These are phyloP conservation scores for Astyanax mexicanus DNA, from an alignment of 2,797 vertebrate species.

Conservation along the genomic window DNA sequence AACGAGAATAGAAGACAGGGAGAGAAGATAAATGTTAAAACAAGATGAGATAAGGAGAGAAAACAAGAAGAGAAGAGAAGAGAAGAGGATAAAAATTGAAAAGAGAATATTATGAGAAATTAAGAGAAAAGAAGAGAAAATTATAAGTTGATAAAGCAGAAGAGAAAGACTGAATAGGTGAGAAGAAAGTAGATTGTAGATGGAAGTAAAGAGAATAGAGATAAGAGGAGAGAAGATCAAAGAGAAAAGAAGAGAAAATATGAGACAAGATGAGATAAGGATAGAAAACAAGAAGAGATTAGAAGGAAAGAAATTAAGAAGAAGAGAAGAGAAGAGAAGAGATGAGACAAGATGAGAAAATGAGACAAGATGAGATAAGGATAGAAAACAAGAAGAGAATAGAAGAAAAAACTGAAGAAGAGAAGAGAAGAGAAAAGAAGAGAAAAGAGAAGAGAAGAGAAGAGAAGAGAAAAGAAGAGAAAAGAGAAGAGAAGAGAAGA, in stretches of 20 bases:
- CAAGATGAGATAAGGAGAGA: not conserved
- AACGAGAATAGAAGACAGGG: not conserved
- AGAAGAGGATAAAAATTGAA: not conserved
- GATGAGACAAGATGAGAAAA: not conserved
- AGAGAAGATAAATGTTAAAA: not conserved
- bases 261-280: not conserved
- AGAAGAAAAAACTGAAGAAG: not conserved
- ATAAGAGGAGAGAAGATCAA: not conserved
- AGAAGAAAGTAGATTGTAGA: not conserved
- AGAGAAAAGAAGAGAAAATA: not conserved
- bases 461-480: not conserved
- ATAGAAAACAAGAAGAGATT: conserved; percentile 1
- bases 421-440: not conserved
- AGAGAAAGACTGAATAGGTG: too few species aligned
- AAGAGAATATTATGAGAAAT: not conserved
- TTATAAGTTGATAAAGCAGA: not conserved
- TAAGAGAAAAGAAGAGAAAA: not conserved
- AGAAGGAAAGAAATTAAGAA: not conserved
- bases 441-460: not conserved
- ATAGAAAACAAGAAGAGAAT: not conserved
- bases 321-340: not conserved
- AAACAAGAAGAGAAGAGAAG: not conserved
- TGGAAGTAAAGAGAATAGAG: not conserved
- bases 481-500: not conserved
- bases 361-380: not conserved